Base-by-base conservation (phyloP, 2,888 invertebrate genomes). In the Crioceris asparagi region DNA sequence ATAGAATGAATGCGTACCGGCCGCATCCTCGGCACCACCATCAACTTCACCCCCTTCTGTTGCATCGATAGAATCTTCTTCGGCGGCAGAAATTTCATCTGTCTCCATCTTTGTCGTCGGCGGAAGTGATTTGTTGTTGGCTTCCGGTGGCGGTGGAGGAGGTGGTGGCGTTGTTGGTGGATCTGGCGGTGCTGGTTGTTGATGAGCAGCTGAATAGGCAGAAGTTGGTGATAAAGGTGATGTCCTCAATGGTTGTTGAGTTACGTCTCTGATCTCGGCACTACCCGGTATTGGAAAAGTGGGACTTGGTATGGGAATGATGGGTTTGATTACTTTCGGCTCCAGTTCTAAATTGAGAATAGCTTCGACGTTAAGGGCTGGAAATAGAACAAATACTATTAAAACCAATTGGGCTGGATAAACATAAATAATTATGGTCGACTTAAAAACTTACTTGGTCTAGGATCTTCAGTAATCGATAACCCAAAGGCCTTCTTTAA, bases 401-500 rank as follows among this genome's bases (percentile, higher is more conserved):
- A 10, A 21, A 6, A 7, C 7, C 6, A 21, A 10, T 21, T 7
- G 21, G 21, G 21, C 6, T 21, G 6, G 21, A 21, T 10, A 10
- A 21, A 21, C 10, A 21, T 10, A 7, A 21, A 21, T 21, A 21
- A 21, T 21, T 7, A 7, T 21, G 21, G 21, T 10, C 7, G 21
- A 21, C 6, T 21, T 21, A 21, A 10, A 21, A 11, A 49, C 63
- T 60, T 60, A 75, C 71, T 60, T 66, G 70, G 61, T 27, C 72
- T 67, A 46, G 71, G 68, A 54, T 77, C 75, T 48, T 79, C 78
- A 56, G 81, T 80, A 40, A 81, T 76, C 15, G 76, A 72, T 41
- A 81, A 63, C 19, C 86, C 86, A 64, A 87, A 86, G 59, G 84
- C 86, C 45, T 83, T 74, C 51, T 83, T 77, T 46, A 92, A 69